Conservation (phyloP, 2,113 vertebrate species). For the Psephotus haematonotus region DNA sequence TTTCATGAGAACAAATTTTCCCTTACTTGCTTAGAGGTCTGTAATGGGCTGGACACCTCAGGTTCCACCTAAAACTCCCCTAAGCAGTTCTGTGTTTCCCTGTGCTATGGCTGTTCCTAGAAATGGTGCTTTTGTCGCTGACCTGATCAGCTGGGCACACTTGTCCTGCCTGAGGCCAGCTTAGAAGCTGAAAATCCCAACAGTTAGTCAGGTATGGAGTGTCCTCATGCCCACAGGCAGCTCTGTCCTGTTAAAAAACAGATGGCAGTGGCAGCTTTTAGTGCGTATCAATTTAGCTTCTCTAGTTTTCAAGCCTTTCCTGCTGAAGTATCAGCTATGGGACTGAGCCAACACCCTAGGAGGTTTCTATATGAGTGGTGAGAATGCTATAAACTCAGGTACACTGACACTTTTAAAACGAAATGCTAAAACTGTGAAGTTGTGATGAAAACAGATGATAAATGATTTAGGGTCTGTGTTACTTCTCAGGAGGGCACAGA, state of each 20-base stretch:
- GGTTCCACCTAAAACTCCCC: background rate
- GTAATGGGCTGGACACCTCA: background rate
- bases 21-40: background rate
- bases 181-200: background rate
- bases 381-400: background rate
- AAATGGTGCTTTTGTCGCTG: background rate
- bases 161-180: background rate
- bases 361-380: background rate
- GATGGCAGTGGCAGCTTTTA: background rate
- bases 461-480: slow-evolving; percentile 22
- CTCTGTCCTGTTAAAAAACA: background rate
- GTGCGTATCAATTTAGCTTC: background rate
- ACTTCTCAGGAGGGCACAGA: slow-evolving; percentile 28
- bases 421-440: slow-evolving; percentile 7
- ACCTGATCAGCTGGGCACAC: background rate
- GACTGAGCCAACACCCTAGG: background rate
- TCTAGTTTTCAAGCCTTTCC: background rate
- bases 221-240: background rate
- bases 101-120: background rate
- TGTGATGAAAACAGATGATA: slow-evolving; percentile 51
- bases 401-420: background rate
- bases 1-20: background rate
- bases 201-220: background rate
- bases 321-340: background rate
- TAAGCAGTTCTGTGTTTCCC: background rate